Percentiles rank a stretch among this genome's conserved stretches.
Conservation (phyloP, 2,113 vertebrate genomes). For the Ictalurus furcatus region DNA sequence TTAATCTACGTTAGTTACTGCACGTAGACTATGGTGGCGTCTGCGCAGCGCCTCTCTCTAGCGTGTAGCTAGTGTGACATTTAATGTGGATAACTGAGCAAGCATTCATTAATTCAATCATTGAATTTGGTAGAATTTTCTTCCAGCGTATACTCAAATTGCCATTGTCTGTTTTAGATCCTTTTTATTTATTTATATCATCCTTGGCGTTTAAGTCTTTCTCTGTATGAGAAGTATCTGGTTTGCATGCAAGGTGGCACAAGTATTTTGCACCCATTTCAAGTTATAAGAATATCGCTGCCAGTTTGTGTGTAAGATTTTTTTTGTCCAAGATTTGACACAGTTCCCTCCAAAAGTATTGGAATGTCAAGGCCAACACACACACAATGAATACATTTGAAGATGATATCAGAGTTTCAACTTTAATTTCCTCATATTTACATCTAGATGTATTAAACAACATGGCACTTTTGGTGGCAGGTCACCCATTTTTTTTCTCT, state of each 20-base stretch:
- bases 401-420: no score
- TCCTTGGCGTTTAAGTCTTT: background rate
- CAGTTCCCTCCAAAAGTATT: background rate
- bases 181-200: background rate
- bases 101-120: background rate
- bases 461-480: no score
- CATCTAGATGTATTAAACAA: no score
- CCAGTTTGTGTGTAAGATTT: background rate
- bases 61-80: background rate
- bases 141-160: background rate
- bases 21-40: constrained; percentile 37
- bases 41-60: background rate
- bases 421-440: no score
- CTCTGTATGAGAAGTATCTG: background rate
- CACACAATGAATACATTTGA: no score
- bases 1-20: constrained; percentile 5
- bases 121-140: background rate
- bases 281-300: background rate
- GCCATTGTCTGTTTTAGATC: no score
- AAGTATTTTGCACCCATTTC: background rate
- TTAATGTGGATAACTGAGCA: background rate
- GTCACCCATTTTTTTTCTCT: no score
- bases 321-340: background rate
- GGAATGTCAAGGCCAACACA: background rate
- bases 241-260: background rate